Conservation (phyloP, 2,888 invertebrate species). For the Congeria kusceri region DNA sequence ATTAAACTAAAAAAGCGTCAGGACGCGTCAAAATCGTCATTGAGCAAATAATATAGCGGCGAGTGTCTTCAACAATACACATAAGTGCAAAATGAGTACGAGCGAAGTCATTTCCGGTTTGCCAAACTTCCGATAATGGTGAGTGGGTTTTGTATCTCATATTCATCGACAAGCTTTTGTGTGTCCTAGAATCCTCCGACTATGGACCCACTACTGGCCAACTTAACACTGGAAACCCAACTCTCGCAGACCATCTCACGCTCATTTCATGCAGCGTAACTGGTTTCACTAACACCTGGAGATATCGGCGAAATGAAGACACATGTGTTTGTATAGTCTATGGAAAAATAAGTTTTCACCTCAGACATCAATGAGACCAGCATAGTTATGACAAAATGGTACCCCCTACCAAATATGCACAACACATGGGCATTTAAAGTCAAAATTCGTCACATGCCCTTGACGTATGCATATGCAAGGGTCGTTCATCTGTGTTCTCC, state of each 20-base stretch:
- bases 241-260: conserved; percentile 17
- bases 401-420: background rate
- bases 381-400: background rate
- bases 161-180: conserved; percentile 4
- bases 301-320: background rate
- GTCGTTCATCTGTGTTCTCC: conserved; percentile 15
- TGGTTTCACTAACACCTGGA: conserved; percentile 1
- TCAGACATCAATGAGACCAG: background rate
- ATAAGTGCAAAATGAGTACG: conserved; percentile 2
- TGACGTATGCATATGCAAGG: background rate
- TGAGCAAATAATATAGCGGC: no score
- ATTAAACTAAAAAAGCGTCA: no score
- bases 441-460: conserved; percentile 1
- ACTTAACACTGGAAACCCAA: conserved; percentile 9
- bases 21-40: no score
- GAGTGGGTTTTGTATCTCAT: background rate
- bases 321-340: conserved; percentile 6
- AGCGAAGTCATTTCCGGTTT: conserved; percentile 4
- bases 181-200: background rate
- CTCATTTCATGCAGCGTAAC: background rate
- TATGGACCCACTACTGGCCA: conserved; percentile 4
- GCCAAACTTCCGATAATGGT: background rate
- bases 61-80: no score
- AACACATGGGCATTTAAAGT: conserved; percentile 8
- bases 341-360: background rate